A percentile compares a stretch with the other conserved stretches of the same genome.
phyloP scores from a whole-genome alignment of 2,888 invertebrate genomes.

The Xestia ashworthii region DNA sequence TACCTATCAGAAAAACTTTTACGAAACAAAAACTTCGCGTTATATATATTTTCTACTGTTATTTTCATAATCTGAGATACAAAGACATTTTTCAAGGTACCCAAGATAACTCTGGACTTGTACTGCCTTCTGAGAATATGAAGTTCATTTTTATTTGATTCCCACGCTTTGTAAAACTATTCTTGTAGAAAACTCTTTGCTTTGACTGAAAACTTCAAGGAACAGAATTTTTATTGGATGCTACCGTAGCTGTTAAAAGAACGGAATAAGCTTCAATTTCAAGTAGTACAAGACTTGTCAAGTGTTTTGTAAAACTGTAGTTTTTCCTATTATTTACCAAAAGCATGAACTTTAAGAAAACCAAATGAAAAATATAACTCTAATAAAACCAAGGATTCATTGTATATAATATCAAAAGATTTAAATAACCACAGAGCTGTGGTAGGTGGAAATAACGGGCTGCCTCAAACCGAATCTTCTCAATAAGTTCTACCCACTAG shows the following conservation, averaged over 20 bases:
- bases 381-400: background rate
- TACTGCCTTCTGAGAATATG: background rate
- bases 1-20: background rate
- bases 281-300: background rate
- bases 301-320: background rate
- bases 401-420: background rate
- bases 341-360: background rate
- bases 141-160: background rate
- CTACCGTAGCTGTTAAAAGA: too few species aligned
- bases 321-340: background rate
- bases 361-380: background rate
- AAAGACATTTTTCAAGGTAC: background rate
- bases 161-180: conserved; percentile 24
- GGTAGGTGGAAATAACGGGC: too few species aligned
- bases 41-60: conserved; percentile 1
- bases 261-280: background rate
- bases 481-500: too few species aligned
- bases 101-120: background rate
- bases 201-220: conserved; percentile 9
- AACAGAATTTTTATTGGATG: background rate
- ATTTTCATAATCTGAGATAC: conserved; percentile 4
- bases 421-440: too few species aligned
- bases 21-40: background rate
- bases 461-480: too few species aligned
- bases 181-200: background rate